phyloP scores from a whole-genome alignment of 1,140 invertebrate species.

The Mylabris phalerata region DNA sequence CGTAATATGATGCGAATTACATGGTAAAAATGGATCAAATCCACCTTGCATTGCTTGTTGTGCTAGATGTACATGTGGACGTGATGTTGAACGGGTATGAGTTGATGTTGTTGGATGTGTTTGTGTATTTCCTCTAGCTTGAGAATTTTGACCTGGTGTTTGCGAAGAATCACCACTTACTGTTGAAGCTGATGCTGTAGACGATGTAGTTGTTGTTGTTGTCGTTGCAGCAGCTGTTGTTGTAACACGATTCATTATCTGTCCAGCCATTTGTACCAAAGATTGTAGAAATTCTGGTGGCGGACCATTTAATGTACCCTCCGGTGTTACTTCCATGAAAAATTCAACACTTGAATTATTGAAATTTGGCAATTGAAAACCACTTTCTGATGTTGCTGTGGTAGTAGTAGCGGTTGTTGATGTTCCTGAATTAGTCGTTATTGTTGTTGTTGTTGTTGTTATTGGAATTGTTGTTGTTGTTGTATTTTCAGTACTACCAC shows the following conservation, averaged over 20 bases:
- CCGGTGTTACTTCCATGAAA: conserved; percentile 62
- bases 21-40: conserved; percentile 66
- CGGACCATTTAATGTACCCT: conserved; percentile 43
- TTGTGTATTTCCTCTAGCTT: conserved; percentile 53
- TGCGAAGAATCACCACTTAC: conserved; percentile 19
- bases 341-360: conserved; percentile 51
- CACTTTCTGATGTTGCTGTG: conserved; percentile 1
- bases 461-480: background rate
- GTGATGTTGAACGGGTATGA: conserved; percentile 54
- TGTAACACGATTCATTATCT: conserved; percentile 36
- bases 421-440: background rate
- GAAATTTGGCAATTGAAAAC: conserved; percentile 14
- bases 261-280: conserved; percentile 44
- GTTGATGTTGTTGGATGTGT: conserved; percentile 62
- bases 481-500: conserved; percentile 1
- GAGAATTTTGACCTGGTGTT: conserved; percentile 44
- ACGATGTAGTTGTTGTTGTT: conserved; percentile 13
- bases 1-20: conserved; percentile 56
- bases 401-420: conserved; percentile 1
- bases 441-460: background rate
- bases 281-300: conserved; percentile 51
- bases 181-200: conserved; percentile 15
- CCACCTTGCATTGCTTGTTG: conserved; percentile 41
- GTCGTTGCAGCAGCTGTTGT: conserved; percentile 18
- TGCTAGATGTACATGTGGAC: conserved; percentile 55